phyloP scores from a whole-genome alignment of 2,797 vertebrate species.

The Leptatherina wallacei region DNA sequence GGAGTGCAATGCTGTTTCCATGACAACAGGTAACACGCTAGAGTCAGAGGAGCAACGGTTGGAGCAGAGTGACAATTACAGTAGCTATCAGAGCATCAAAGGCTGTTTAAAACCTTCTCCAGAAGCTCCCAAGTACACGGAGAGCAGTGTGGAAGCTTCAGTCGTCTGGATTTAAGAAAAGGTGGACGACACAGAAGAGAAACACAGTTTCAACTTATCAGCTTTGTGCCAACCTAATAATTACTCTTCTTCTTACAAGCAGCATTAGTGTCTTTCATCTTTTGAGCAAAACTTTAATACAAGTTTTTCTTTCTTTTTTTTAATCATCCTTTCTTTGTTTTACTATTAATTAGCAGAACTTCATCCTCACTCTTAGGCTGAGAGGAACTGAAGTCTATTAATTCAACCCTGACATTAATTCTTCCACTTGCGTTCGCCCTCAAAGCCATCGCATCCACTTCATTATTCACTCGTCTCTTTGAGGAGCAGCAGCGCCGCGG shows the following conservation, averaged over 20 bases:
- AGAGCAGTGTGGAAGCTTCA: not conserved
- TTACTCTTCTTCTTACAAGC: slow-evolving; percentile 57
- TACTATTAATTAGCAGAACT: slow-evolving; percentile 72
- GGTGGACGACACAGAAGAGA: slow-evolving; percentile 34
- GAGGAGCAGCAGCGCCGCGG: slow-evolving; percentile 5
- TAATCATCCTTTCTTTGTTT: slow-evolving; percentile 68
- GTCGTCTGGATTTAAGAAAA: slow-evolving; percentile 14
- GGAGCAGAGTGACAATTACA: slow-evolving; percentile 60
- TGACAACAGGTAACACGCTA: slow-evolving; percentile 53
- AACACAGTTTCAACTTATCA: slow-evolving; percentile 57
- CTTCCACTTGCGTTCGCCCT: slow-evolving; percentile 32
- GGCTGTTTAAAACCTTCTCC: slow-evolving; percentile 43
- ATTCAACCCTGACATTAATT: slow-evolving; percentile 63
- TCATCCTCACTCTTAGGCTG: slow-evolving; percentile 43
- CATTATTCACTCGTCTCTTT: slow-evolving; percentile 50
- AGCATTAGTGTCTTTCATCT: slow-evolving; percentile 70
- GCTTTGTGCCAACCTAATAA: slow-evolving; percentile 55
- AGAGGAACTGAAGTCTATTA: slow-evolving; percentile 43
- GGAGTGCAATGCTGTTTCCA: slow-evolving; percentile 69
- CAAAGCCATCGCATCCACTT: slow-evolving; percentile 47
- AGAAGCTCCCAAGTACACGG: slow-evolving; percentile 17
- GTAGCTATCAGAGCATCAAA: slow-evolving; percentile 63
- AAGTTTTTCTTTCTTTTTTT: slow-evolving; percentile 32
- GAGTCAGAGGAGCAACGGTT: slow-evolving; percentile 31
- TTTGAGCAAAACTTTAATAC: slow-evolving; percentile 33